Evolutionary conservation across 1,140 invertebrate species (phyloP), one percentile per base, ranked within the genome.

Genomic region (Augochlora pura): DNA sequence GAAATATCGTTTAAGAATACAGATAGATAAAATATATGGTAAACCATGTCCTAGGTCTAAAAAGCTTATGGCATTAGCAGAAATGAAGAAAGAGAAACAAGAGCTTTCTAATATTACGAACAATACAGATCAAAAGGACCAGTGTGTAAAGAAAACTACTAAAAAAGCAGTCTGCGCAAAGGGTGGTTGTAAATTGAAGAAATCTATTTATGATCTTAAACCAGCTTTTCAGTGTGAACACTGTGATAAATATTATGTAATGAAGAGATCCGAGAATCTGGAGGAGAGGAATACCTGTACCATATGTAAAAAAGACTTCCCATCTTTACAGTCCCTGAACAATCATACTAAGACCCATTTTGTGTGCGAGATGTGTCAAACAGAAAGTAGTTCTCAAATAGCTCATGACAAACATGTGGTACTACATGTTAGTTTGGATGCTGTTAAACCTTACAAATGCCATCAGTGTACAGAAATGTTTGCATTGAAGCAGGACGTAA

Each of bases 1-100:
- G 18, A 46, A 81, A 21, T 93, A 91, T 76, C 86, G 90, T 23
- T 77, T 93, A 52, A 89, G 86, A 0, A 90, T 92, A 82, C 87
- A 91, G 23, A 91, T 93, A 39, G 90, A 91, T 27, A 93, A 92
- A 83, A 85, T 91, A 52, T 72, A 85, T 46, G 52, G 84, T 21
- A 88, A 82, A 57, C 87, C 91, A 32, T 84, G 84, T 38, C 81
- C 83, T 16, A 87, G 60, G 23, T 86, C 77, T n/a, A 88, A 72
- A 57, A 84, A 86, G 32, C 42, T 70, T 25, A 25, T 25, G 16
- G 38, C 42, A 27, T 12, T 80, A 27, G 6, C 63, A 23, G 67
- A 75, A 14, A 1, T 70, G 7, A 77, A 68, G 49, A 83, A 75
- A 5, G 25, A 63, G 5, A 69, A 21, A 8, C 57, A 76, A 68